Percentiles rank a stretch among this genome's conserved stretches.
phyloP scores from a whole-genome alignment of 2,797 vertebrate species.

The Myotis pilosus region DNA sequence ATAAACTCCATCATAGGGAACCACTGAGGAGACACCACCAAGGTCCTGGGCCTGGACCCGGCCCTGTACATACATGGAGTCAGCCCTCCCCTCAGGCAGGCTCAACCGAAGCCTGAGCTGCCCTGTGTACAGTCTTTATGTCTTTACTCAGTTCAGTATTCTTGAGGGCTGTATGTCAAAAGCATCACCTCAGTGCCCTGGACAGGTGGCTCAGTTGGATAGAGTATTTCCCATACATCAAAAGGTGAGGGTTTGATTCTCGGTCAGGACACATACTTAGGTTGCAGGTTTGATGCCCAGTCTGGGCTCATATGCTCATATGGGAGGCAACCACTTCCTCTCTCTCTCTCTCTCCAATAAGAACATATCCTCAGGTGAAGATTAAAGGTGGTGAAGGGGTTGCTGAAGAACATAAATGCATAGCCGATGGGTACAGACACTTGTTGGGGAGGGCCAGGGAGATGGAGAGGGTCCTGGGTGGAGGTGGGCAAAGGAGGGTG shows the following conservation, averaged over 20 bases:
- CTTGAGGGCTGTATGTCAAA: background rate
- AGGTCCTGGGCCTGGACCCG: accelerated
- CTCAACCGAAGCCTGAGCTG: background rate
- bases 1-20: background rate
- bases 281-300: background rate
- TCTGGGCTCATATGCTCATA: background rate
- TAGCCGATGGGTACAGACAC: background rate
- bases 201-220: background rate
- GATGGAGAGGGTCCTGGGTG: background rate
- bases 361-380: background rate
- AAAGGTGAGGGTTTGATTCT: background rate
- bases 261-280: background rate
- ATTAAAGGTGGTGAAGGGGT: background rate
- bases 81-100: accelerated
- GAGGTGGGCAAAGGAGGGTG: background rate
- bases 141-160: background rate
- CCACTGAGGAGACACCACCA: too few species aligned
- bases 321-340: background rate
- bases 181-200: background rate
- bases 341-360: background rate
- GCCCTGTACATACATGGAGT: background rate
- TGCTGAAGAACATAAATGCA: background rate
- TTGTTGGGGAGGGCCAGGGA: background rate
- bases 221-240: background rate
- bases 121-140: background rate